Base-by-base conservation (phyloP, 2,113 vertebrate species). In the Cyphomyrus discorhynchus region DNA sequence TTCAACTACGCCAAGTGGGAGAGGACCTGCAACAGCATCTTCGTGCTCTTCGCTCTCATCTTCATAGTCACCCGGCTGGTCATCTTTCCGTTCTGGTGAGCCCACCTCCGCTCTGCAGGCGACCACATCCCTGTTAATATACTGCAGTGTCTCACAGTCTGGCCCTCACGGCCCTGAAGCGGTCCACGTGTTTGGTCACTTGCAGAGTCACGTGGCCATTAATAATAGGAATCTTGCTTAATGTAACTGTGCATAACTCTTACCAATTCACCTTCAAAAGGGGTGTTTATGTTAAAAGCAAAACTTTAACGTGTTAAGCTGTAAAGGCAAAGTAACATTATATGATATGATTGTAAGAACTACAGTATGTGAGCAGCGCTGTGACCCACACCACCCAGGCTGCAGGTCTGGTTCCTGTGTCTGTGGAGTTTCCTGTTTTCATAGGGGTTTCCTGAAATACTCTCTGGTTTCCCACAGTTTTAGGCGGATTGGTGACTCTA, bases 21-120 rank as follows among this genome's bases (percentile, higher is more conserved):
- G 91, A 96, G 93, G 86, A 96, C 96, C 46, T 98, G 97, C 94
- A 94, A 97, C 8, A 1, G n/a, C 3, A 93, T 99, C 27, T 99
- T 99, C 86, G 89, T 98, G 88, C 91, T 97, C 89, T 99, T 99
- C 85, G 93, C 97, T 0, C 2, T 94, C 0, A 27, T 94, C 0
- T 99, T 99, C 91, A 96, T 98, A 91, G 92, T 97, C 89, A 98
- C 96, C 0, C 96, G 98, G 19, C 94, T 99, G 27, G 87, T 99
- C 87, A 94, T 99, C 88, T 98, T 98, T 86, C 98, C 98, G 5
- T 97, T 96, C 92, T 98, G 98, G 98, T 99, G 94, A 97, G 97
- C 35, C 15, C 88, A 0, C 35, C 24, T 74, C 19, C 15, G 15
- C 1, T n/a, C 39, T 4, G 17, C 80, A 45, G 35, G 17, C 27